phyloP scores from a whole-genome alignment of 2,888 invertebrate species.

The Agrochola lota region DNA sequence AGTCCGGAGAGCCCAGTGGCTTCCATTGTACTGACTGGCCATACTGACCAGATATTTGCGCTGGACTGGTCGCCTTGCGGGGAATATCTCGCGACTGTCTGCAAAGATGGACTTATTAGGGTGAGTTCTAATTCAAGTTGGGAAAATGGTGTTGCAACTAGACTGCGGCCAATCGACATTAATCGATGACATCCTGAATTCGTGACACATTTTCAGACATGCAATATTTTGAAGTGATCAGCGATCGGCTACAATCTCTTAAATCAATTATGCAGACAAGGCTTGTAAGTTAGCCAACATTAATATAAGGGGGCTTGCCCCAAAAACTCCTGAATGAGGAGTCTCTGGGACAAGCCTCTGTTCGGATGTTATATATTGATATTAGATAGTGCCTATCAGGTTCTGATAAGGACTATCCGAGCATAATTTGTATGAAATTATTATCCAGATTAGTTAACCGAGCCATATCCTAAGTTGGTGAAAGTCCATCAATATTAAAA shows the following conservation, averaged over 20 bases:
- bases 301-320: not conserved
- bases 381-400: too few species aligned
- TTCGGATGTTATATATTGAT: too few species aligned
- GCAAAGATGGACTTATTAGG: slow-evolving; percentile 96
- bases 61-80: slow-evolving; percentile 98
- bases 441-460: too few species aligned
- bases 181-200: not conserved
- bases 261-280: not conserved
- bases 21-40: slow-evolving; percentile 92
- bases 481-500: not conserved
- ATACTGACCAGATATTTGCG: slow-evolving; percentile 97
- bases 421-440: not conserved
- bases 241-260: not conserved
- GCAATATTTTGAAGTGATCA: not conserved
- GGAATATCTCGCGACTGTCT: slow-evolving; percentile 95
- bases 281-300: not conserved
- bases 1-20: slow-evolving; percentile 78
- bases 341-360: too few species aligned
- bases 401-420: not conserved
- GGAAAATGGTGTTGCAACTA: not conserved
- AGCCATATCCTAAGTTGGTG: not conserved
- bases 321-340: not conserved
- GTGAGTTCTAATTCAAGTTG: slow-evolving; percentile 73
- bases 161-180: not conserved
- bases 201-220: not conserved